Percentiles rank a stretch among this genome's conserved stretches.
Conservation (phyloP, 2,113 vertebrate genomes). For the Tichodroma muraria region DNA sequence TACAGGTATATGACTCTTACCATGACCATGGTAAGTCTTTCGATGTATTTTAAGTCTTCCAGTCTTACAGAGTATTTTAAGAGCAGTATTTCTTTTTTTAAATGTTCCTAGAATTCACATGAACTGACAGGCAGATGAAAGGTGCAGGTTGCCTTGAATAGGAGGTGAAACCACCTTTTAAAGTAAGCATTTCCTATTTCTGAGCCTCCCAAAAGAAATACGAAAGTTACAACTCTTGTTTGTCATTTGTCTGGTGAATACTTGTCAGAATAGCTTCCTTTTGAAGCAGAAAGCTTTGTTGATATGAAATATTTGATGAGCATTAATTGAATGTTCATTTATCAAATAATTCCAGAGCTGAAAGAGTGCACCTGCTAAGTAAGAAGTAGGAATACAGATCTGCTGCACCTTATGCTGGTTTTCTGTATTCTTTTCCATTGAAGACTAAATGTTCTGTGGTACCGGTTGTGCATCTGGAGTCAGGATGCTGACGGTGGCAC, state of each 20-base stretch:
- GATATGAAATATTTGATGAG: neutral
- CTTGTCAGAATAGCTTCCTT: neutral
- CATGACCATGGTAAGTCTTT: neutral
- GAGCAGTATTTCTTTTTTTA: neutral
- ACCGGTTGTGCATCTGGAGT: neutral
- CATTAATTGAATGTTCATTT: neutral
- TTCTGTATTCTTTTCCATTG: neutral
- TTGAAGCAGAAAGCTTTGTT: neutral
- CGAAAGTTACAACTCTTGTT: neutral
- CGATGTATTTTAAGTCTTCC: neutral
- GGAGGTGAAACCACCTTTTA: neutral
- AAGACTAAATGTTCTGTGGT: neutral
- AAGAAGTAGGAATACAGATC: neutral
- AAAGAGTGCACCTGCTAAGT: neutral
- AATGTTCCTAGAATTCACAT: neutral
- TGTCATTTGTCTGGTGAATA: too few relatives aligned
- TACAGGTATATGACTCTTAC: neutral
- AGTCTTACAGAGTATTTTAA: too few relatives aligned
- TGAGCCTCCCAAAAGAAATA: neutral
- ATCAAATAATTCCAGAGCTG: neutral
- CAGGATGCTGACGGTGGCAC: neutral
- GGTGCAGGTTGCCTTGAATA: neutral
- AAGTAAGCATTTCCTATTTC: neutral
- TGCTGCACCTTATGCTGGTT: neutral
- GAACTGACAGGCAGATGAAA: neutral